Conservation (phyloP, 1,140 invertebrate species). For the Agraylea sexmaculata region DNA sequence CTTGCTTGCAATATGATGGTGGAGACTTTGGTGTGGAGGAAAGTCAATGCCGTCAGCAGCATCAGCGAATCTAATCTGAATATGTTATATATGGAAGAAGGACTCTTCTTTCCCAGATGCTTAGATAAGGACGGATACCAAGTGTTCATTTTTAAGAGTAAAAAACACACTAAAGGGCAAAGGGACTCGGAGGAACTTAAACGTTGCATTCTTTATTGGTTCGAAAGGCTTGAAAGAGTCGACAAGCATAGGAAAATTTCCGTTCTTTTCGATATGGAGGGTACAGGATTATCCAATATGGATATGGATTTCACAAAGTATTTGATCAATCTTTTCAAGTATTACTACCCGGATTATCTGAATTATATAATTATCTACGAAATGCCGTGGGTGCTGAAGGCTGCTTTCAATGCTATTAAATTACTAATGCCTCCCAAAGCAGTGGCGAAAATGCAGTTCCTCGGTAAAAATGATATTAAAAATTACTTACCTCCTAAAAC, state of each 20-base stretch:
- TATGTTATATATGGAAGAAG: constrained; percentile 61
- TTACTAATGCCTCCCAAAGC: constrained; percentile 77
- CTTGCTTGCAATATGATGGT: constrained; percentile 63
- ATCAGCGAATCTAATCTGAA: constrained; percentile 54
- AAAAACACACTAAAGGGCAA: constrained; percentile 62
- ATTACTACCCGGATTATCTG: constrained; percentile 80
- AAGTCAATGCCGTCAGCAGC: constrained; percentile 67
- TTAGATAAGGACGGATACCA: constrained; percentile 70
- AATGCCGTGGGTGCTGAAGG: constrained; percentile 90
- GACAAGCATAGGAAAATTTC: constrained; percentile 68
- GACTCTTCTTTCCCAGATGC: constrained; percentile 61
- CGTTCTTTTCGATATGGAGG: constrained; percentile 81
- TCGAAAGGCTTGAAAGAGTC: constrained; percentile 72
- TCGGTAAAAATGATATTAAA: constrained; percentile 64
- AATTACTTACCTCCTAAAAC: constrained; percentile 67
- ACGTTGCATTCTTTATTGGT: constrained; percentile 75
- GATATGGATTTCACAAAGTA: constrained; percentile 82
- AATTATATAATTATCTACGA: constrained; percentile 89
- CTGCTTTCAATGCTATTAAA: constrained; percentile 89
- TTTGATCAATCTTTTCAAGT: constrained; percentile 76
- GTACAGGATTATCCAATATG: constrained; percentile 73
- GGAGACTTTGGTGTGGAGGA: constrained; percentile 74
- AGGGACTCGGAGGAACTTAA: constrained; percentile 65
- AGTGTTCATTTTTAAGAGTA: constrained; percentile 64
- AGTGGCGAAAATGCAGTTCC: constrained; percentile 81